Base-by-base conservation (phyloP, 2,797 vertebrate genomes). In the Rhodeus uyekii region DNA sequence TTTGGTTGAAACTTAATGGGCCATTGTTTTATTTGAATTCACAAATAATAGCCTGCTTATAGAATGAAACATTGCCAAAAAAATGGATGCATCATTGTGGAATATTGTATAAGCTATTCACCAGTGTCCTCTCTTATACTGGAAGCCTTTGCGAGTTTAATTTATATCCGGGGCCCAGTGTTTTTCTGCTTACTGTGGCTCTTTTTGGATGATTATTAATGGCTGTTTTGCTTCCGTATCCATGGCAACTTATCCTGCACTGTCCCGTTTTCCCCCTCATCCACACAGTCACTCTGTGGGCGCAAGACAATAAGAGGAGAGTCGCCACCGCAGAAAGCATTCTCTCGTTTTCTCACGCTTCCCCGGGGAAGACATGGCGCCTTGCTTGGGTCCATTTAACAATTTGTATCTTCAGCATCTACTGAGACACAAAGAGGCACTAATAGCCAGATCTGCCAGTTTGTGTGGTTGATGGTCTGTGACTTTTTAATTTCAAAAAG, bases 201-300 rank as follows among this genome's bases (percentile, higher is more conserved):
- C 53, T 85, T 79, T 81, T 78, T 4, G 42, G 44, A 48, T 76
- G 71, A 80, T 80, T 85, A 76, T 80, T 67, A 85, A 87, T 81
- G 67, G 71, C 73, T 58, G 32, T 64, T 69, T 76, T 61, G 36
- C 24, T 29, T 34, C 14, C 7, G 73, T 83, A 29, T 78, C 81
- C 73, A 83, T 77, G 64, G 78, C 50, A 63, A 86, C 85, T 48
- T 16, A 22, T 82, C 65, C 72, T 19, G 24, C 50, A 36, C 50
- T 46, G 73, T 77, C 64, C 72, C 32, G 34, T 58, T 67, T 58
- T 75, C 79, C 60, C 38, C 55, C 58, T 64, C 34, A 39, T 75
- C 46, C 60, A 29, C 32, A 50, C 32, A 24, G 39, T 71, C 24
- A 58, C 36, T 44, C 76, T 48, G 27, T 63, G 61, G 10, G 27